Conservation (phyloP, 2,797 vertebrate species). For the Alca torda region DNA sequence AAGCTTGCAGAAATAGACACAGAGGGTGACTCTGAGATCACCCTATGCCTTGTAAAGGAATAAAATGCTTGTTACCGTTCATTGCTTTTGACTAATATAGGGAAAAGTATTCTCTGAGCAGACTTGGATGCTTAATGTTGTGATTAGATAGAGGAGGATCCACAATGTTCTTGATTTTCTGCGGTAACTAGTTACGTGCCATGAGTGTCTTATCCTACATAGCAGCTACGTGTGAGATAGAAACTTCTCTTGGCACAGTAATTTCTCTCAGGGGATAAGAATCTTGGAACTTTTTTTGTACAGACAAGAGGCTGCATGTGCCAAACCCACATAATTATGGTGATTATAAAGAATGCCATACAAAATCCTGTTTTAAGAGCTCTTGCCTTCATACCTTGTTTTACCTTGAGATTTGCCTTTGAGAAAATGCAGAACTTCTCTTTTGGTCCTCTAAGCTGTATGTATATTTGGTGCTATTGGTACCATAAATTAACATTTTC, state of each 20-base stretch:
- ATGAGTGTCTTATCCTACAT: accelerated
- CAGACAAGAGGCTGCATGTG: neutral
- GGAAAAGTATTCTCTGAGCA: neutral
- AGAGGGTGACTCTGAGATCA: neutral
- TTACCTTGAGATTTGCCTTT: neutral
- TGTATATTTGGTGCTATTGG: neutral
- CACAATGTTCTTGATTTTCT: neutral
- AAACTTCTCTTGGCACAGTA: neutral
- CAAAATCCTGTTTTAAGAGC: neutral
- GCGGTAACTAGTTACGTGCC: accelerated
- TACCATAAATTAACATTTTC: neutral
- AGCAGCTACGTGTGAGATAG: neutral
- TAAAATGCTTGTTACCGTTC: neutral
- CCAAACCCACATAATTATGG: neutral
- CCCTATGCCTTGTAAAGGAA: neutral
- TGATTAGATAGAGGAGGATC: neutral
- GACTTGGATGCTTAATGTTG: neutral
- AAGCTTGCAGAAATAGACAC: neutral
- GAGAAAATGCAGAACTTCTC: neutral
- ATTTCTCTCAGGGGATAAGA: neutral
- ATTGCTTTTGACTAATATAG: neutral
- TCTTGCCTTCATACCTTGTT: neutral
- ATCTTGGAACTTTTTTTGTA: neutral
- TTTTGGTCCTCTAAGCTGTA: neutral
- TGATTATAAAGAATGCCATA: neutral